Conservation (phyloP, 64 coral and sea anemone species). For the Stichodactyla helianthus region DNA sequence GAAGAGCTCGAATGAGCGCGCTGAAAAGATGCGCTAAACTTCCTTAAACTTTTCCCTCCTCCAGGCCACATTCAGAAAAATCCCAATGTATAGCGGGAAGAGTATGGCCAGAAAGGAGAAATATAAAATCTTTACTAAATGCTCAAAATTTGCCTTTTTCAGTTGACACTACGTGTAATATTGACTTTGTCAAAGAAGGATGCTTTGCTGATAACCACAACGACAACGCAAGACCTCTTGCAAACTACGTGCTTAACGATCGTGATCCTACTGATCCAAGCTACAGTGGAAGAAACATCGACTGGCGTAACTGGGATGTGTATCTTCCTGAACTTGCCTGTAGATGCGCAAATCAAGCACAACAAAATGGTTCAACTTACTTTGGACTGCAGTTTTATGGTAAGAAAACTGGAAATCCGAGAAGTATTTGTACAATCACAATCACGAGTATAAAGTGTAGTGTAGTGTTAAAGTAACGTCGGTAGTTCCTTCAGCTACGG, state of each 20-base stretch:
- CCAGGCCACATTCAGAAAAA: no score
- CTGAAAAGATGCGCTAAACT: no score
- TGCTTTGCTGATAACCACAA: conserved; percentile 30
- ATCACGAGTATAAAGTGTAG: background rate
- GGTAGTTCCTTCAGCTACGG: no score
- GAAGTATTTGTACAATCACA: background rate
- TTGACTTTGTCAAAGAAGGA: conserved; percentile 32
- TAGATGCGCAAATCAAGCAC: conserved; percentile 50
- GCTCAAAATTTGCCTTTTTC: no score
- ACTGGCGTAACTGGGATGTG: conserved; percentile 58
- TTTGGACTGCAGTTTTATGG: conserved; percentile 73
- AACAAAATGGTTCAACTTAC: conserved; percentile 16
- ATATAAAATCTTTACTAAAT: no score
- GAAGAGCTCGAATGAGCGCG: no score
- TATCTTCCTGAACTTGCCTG: conserved; percentile 54
- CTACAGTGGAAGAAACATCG: conserved; percentile 43
- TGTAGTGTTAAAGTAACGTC: background rate
- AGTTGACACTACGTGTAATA: conserved; percentile 15
- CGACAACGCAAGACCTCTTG: conserved; percentile 13
- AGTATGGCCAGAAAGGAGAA: no score
- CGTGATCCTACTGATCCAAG: background rate
- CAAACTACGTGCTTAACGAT: conserved; percentile 66
- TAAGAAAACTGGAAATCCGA: background rate
- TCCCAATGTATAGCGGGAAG: no score
- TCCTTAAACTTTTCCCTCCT: no score